A percentile compares a stretch with the other conserved stretches of the same genome.
phyloP scores from a whole-genome alignment of 2,113 vertebrate genomes.

The Herpailurus yagouaroundi region DNA sequence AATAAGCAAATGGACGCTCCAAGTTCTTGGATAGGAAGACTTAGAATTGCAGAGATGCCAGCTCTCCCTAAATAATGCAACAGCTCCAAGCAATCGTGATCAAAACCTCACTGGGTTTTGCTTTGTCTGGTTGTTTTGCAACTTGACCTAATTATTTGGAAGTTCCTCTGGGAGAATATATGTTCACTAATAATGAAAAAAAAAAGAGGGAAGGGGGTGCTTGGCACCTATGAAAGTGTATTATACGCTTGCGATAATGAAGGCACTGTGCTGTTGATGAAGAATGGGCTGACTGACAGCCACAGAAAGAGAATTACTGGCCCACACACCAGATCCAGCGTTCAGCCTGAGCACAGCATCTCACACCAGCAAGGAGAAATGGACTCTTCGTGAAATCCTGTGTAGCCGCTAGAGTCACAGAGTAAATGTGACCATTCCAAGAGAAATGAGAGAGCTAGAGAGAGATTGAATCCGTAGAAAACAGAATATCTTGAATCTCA shows the following conservation, averaged over 20 bases:
- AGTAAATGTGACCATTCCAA: background rate
- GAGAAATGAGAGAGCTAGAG: background rate
- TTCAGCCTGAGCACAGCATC: background rate
- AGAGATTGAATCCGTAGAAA: background rate
- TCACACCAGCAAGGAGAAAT: background rate
- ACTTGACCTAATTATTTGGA: slow-evolving; percentile 33
- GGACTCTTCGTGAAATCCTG: background rate
- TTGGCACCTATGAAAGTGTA: background rate
- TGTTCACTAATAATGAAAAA: background rate
- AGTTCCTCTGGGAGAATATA: background rate
- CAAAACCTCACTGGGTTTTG: background rate
- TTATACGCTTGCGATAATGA: background rate
- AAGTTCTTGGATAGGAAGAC: background rate
- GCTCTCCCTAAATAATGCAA: background rate
- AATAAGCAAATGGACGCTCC: background rate
- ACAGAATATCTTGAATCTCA: background rate
- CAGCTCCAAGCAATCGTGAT: background rate
- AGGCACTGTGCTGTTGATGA: background rate
- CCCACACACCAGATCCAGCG: background rate
- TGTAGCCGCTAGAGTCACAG: background rate
- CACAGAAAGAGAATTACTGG: background rate
- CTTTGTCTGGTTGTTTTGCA: background rate
- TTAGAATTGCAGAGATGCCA: background rate
- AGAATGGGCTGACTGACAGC: background rate
- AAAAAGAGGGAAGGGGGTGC: background rate